phyloP scores from a whole-genome alignment of 1,140 invertebrate genomes.

The Drosophila nasuta region DNA sequence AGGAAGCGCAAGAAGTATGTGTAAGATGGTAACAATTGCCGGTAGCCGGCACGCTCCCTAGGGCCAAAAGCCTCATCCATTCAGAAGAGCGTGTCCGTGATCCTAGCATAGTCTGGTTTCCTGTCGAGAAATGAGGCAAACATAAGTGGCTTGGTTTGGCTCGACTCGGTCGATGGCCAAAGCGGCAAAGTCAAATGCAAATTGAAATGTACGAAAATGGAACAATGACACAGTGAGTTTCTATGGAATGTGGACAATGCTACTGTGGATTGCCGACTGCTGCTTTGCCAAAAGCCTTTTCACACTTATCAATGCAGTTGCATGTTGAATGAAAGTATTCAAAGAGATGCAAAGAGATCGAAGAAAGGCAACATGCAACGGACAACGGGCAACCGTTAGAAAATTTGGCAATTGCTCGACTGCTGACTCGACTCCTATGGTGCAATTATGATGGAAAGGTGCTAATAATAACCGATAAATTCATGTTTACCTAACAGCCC shows the following conservation, averaged over 20 bases:
- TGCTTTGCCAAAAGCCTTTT: slow-evolving; percentile 69
- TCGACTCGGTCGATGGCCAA: slow-evolving; percentile 12
- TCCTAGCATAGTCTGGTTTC: slow-evolving; percentile 47
- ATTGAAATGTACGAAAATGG: slow-evolving; percentile 66
- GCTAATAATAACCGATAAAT: slow-evolving; percentile 84
- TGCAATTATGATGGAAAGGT: slow-evolving; percentile 82
- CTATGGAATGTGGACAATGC: slow-evolving; percentile 53
- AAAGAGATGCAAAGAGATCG: slow-evolving; percentile 39
- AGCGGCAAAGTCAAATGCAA: slow-evolving; percentile 80
- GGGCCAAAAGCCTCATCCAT: slow-evolving; percentile 20
- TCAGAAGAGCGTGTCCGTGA: slow-evolving; percentile 39
- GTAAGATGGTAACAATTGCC: slow-evolving; percentile 64
- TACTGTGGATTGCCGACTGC: slow-evolving; percentile 31
- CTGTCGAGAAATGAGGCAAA: slow-evolving; percentile 38
- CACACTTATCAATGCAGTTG: slow-evolving; percentile 66
- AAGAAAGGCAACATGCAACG: slow-evolving; percentile 44
- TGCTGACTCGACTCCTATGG: slow-evolving; percentile 60
- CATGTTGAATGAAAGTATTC: slow-evolving; percentile 31
- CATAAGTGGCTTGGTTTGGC: slow-evolving; percentile 71
- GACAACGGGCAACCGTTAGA: slow-evolving; percentile 50
- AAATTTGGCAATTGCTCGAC: slow-evolving; percentile 41
- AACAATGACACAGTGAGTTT: slow-evolving; percentile 52
- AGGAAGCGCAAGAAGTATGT: slow-evolving; percentile 55
- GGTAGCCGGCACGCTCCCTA: slow-evolving; percentile 46
- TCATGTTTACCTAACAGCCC: slow-evolving; percentile 78